phyloP scores from a whole-genome alignment of 2,797 vertebrate genomes.

The Phaenicophaeus curvirostris region DNA sequence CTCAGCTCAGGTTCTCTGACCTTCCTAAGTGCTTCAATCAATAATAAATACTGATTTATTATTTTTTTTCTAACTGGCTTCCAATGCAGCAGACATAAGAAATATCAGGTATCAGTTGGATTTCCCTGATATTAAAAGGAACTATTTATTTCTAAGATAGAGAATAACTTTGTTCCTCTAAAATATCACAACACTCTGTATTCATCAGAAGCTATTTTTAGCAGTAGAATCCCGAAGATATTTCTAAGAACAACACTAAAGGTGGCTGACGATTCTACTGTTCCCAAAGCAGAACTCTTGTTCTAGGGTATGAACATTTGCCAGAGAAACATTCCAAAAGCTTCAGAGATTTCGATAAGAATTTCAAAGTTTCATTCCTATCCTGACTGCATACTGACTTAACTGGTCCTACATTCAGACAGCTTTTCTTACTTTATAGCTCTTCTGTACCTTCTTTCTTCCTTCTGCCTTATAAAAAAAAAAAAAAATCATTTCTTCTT shows the following conservation, averaged over 20 bases:
- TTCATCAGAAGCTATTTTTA: conserved; percentile 13
- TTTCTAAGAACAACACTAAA: conserved; percentile 24
- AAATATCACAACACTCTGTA: not conserved
- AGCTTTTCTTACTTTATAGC: not conserved
- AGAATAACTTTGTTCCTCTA: not conserved
- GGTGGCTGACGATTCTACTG: not conserved
- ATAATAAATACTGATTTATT: not conserved
- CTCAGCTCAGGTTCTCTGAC: not conserved
- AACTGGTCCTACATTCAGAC: not conserved
- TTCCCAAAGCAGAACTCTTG: not conserved
- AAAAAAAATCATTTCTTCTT: not conserved
- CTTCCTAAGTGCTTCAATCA: not conserved
- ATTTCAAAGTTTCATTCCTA: not conserved
- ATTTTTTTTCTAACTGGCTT: not conserved
- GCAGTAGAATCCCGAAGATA: not conserved
- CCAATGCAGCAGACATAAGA: not conserved
- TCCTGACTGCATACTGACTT: not conserved
- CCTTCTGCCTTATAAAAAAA: not conserved
- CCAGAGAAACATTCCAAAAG: not conserved
- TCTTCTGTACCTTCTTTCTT: not conserved
- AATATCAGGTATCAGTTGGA: not conserved
- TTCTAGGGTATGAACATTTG: not conserved
- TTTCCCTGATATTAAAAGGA: not conserved
- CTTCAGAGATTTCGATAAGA: not conserved
- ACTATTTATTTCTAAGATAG: not conserved